phyloP scores from a whole-genome alignment of 2,797 vertebrate genomes.

The Poeciliopsis presidionis region DNA sequence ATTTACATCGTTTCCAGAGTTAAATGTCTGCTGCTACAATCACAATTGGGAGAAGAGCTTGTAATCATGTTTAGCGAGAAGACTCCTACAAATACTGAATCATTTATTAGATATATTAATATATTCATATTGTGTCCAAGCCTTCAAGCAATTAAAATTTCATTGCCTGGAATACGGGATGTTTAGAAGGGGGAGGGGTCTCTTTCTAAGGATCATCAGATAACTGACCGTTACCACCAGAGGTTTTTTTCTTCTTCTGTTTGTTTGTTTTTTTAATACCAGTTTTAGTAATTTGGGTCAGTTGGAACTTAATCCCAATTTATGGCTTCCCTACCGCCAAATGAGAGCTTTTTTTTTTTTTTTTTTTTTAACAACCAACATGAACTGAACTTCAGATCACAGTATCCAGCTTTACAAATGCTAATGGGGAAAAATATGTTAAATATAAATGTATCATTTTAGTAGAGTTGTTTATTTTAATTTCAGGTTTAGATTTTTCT shows the following conservation, averaged over 20 bases:
- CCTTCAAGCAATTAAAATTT: conserved; percentile 9
- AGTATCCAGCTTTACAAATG: background rate
- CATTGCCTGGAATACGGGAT: background rate
- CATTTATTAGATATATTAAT: conserved; percentile 22
- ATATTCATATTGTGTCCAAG: conserved; percentile 13
- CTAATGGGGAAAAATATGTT: background rate
- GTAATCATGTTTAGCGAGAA: conserved; percentile 7
- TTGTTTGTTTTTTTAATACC: background rate
- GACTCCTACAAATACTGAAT: conserved; percentile 28
- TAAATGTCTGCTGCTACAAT: background rate
- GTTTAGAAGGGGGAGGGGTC: background rate
- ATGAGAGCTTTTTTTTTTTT: background rate
- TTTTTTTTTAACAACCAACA: background rate
- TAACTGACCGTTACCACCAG: background rate
- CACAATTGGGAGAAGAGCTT: background rate
- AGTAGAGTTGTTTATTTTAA: background rate
- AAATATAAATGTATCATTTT: background rate
- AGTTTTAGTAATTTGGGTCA: background rate
- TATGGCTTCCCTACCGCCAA: background rate
- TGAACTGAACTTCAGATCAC: background rate
- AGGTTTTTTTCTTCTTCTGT: background rate
- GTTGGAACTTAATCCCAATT: background rate
- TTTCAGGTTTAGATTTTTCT: background rate
- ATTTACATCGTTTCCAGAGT: background rate
- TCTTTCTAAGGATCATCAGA: background rate